Percentiles rank a stretch among this genome's conserved stretches.
Evolutionary conservation across 2,797 vertebrate species (phyloP).

Genomic region (Aselliscus stoliczkanus): DNA sequence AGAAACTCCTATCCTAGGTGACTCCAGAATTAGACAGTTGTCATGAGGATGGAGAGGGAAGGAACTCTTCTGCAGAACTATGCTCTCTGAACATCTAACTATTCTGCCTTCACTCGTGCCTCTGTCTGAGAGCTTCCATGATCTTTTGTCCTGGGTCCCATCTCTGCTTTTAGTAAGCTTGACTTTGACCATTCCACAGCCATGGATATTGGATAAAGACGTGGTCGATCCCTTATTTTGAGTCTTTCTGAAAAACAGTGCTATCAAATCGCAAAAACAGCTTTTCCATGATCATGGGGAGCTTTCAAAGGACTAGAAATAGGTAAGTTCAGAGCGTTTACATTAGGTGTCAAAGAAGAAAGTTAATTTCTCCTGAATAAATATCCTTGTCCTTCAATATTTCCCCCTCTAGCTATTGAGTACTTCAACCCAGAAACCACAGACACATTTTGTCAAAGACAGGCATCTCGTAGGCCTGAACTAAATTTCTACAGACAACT

Average conservation of each 20-base stretch:
- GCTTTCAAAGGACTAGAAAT: neutral
- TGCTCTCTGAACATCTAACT: neutral
- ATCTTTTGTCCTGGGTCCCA: neutral
- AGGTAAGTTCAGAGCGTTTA: neutral
- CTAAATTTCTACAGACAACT: neutral
- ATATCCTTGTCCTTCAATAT: neutral
- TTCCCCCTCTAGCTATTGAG: neutral
- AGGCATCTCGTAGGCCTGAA: neutral
- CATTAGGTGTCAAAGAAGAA: neutral
- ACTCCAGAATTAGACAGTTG: neutral
- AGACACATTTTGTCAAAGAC: neutral
- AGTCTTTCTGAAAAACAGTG: neutral
- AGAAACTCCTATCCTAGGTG: neutral
- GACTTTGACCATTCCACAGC: neutral
- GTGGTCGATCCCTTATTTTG: neutral
- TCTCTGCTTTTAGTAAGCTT: neutral
- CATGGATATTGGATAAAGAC: neutral
- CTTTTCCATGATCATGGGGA: neutral
- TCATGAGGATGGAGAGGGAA: neutral
- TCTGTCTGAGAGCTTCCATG: neutral
- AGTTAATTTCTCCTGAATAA: neutral
- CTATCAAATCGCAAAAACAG: neutral
- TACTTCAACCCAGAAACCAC: neutral
- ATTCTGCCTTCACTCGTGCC: neutral
- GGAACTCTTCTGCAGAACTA: neutral